Evolutionary conservation across 1,140 invertebrate species (phyloP).

Genomic region (Drosophila seguyi): DNA sequence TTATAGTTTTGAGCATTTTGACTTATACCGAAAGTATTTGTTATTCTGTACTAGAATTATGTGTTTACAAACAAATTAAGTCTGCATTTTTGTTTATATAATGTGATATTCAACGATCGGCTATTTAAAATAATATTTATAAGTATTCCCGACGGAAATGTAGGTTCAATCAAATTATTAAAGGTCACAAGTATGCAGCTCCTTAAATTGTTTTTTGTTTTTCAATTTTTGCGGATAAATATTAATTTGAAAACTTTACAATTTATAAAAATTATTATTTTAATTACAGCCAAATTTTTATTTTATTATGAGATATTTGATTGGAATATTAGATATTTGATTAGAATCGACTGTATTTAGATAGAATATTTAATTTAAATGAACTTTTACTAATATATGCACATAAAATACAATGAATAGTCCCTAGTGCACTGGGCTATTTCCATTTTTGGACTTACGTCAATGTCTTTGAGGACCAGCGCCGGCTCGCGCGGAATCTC

Average conservation of each 20-base stretch:
- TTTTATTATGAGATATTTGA: too few relatives aligned
- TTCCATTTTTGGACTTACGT: conserved; percentile 87
- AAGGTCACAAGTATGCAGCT: background rate
- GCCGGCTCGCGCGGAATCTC: conserved; percentile 92
- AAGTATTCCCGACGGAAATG: background rate
- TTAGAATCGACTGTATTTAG: too few relatives aligned
- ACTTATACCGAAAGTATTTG: too few relatives aligned
- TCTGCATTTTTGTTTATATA: background rate
- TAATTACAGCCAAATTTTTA: background rate
- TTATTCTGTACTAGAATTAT: background rate
- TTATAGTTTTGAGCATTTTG: background rate
- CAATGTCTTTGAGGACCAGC: conserved; percentile 91
- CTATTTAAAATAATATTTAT: too few relatives aligned
- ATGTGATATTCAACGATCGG: background rate
- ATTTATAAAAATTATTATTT: too few relatives aligned
- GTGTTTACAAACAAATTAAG: conserved; percentile 12
- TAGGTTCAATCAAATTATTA: background rate
- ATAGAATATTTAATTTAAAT: too few relatives aligned
- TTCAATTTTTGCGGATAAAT: background rate
- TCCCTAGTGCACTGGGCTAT: background rate
- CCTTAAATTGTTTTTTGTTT: background rate
- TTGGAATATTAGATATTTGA: too few relatives aligned
- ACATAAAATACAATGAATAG: background rate
- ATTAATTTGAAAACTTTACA: background rate
- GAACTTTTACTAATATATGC: background rate